Conservation (phyloP, 2,888 invertebrate species). For the Tipula helvola region DNA sequence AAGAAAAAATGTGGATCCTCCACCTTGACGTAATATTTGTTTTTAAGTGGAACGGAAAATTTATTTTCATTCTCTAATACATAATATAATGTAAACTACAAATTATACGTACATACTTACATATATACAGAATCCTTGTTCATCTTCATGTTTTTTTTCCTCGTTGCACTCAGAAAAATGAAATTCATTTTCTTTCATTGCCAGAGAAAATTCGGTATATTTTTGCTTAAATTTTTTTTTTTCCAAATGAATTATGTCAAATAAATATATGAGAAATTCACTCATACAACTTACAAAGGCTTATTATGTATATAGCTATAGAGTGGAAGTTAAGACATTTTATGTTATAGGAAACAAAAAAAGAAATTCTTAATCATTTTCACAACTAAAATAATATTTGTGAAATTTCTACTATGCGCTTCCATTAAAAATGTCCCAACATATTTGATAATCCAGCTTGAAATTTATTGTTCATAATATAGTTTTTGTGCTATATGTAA, state of each 20-base stretch:
- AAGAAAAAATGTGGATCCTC: neutral
- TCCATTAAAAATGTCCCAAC: neutral
- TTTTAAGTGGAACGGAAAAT: neutral
- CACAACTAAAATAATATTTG: neutral
- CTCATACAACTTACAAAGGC: neutral
- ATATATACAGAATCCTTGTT: neutral
- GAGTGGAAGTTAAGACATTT: neutral
- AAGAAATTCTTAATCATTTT: neutral
- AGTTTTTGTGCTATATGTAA: neutral
- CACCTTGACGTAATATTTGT: neutral
- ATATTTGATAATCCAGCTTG: neutral
- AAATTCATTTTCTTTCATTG: neutral
- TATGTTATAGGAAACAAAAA: neutral
- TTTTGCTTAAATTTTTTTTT: neutral
- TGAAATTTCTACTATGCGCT: neutral
- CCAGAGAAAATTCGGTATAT: neutral
- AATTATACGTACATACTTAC: neutral
- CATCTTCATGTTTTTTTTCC: neutral
- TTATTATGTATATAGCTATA: neutral
- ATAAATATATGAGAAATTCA: neutral
- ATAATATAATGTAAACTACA: neutral
- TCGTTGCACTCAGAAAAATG: neutral
- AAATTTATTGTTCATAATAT: neutral
- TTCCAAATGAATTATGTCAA: neutral
- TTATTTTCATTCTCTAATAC: neutral